Percentiles rank a stretch among this genome's conserved stretches.
These are phyloP conservation scores for Synanthedon formicaeformis DNA, from an alignment of 2,888 invertebrate species.

Conservation along the genomic window DNA sequence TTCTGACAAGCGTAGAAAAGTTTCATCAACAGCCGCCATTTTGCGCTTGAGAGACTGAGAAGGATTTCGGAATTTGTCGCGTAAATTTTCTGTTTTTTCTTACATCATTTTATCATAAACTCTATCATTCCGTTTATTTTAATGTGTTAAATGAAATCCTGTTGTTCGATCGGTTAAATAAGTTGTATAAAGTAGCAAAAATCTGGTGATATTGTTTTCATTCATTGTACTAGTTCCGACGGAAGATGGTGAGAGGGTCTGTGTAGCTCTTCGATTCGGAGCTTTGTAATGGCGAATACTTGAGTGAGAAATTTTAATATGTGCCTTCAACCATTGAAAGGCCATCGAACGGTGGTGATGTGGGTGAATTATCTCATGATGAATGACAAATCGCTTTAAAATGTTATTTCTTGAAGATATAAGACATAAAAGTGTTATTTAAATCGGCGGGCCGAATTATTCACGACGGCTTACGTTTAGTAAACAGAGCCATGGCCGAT, in stretches of 20 bases:
- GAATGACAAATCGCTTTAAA: conserved; percentile 67
- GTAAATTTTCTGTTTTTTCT: conserved; percentile 75
- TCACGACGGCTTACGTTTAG: conserved; percentile 75
- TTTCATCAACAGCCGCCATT: conserved; percentile 96
- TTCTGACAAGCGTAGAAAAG: conserved; percentile 96
- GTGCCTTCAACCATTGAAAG: conserved; percentile 82
- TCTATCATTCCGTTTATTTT: conserved; percentile 71
- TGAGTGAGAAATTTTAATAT: conserved; percentile 78
- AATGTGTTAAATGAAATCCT: conserved; percentile 70
- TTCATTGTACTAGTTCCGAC: conserved; percentile 79
- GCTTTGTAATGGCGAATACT: conserved; percentile 86
- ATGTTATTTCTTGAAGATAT: conserved; percentile 66
- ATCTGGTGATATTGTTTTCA: conserved; percentile 75
- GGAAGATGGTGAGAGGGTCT: conserved; percentile 81
- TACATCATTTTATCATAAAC: conserved; percentile 70
- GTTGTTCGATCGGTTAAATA: conserved; percentile 56
- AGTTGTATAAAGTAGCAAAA: conserved; percentile 61
- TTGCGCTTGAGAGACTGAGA: conserved; percentile 85
- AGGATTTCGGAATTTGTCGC: conserved; percentile 80
- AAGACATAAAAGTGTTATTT: conserved; percentile 69
- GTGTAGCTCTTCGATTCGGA: conserved; percentile 77
- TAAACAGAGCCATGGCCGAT: conserved; percentile 90
- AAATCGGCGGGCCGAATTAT: conserved; percentile 71
- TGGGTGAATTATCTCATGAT: conserved; percentile 72
- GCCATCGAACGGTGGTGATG: conserved; percentile 77